A percentile compares a stretch with the other conserved stretches of the same genome.
These are phyloP conservation scores for Cotesia congregata DNA, from an alignment of 2,888 invertebrate genomes.

Conservation along the genomic window DNA sequence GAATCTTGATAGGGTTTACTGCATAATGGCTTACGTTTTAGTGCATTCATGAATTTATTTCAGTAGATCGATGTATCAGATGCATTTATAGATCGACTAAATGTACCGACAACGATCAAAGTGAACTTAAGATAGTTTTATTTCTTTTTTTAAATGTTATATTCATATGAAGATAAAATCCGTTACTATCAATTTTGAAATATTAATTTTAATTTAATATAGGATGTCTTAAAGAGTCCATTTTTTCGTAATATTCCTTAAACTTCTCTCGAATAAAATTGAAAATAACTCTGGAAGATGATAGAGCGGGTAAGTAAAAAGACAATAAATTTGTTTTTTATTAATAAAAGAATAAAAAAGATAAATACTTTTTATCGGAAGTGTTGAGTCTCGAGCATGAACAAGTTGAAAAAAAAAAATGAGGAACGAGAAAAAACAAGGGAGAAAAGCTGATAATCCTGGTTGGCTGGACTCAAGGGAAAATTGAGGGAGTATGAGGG, in stretches of 20 bases:
- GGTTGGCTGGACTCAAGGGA: conserved; percentile 44
- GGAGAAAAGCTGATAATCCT: conserved; percentile 59
- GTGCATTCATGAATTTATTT: not conserved
- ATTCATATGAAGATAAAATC: not conserved
- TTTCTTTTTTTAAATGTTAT: not conserved
- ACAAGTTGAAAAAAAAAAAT: conserved; percentile 8
- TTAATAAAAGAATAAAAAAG: not conserved
- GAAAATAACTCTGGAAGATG: too few relatives aligned
- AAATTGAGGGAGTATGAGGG: conserved; percentile 46
- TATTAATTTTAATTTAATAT: too few relatives aligned
- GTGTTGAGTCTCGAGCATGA: not conserved
- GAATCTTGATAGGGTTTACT: not conserved
- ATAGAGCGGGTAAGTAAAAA: too few relatives aligned
- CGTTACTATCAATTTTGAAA: not conserved
- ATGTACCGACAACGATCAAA: not conserved
- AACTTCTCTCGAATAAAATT: too few relatives aligned
- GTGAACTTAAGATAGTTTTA: not conserved
- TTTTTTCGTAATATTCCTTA: too few relatives aligned
- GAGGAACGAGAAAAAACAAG: conserved; percentile 27
- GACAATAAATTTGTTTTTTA: not conserved
- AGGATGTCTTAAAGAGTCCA: too few relatives aligned
- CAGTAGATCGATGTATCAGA: not conserved
- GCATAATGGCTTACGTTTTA: not conserved
- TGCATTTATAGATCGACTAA: not conserved
- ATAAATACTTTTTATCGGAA: not conserved